Evolutionary conservation across 2,888 invertebrate species (phyloP).

Genomic region (Catotricha subobsoleta): DNA sequence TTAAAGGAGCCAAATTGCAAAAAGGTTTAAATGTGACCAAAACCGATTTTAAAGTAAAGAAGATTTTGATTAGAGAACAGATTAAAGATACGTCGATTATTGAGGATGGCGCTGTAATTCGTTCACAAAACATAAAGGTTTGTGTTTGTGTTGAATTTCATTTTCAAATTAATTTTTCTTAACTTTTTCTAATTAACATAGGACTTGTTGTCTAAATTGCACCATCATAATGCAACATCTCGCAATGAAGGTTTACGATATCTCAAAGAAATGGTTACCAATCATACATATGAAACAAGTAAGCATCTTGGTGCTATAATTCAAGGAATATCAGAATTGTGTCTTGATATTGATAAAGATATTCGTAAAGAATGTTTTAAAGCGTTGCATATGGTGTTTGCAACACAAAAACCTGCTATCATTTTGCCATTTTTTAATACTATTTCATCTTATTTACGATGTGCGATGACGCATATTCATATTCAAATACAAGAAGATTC

Average conservation of each 20-base stretch:
- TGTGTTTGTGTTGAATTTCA: neutral
- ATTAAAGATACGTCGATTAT: slow-evolving; percentile 39
- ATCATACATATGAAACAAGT: slow-evolving; percentile 20
- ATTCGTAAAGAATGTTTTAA: slow-evolving; percentile 33
- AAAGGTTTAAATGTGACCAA: slow-evolving; percentile 82
- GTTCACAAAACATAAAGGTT: slow-evolving; percentile 48
- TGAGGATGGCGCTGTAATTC: slow-evolving; percentile 49
- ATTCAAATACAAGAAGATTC: slow-evolving; percentile 68
- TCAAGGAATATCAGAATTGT: slow-evolving; percentile 46
- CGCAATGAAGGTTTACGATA: slow-evolving; percentile 22
- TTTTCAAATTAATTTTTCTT: neutral
- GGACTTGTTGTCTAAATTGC: slow-evolving; percentile 31
- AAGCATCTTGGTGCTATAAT: slow-evolving; percentile 48
- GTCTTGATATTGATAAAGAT: slow-evolving; percentile 50
- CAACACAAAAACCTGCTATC: slow-evolving; percentile 22
- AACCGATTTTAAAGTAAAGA: slow-evolving; percentile 73
- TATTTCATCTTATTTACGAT: slow-evolving; percentile 60
- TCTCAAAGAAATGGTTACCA: slow-evolving; percentile 17
- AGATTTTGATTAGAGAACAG: slow-evolving; percentile 68
- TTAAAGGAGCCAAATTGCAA: slow-evolving; percentile 58
- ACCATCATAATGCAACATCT: slow-evolving; percentile 30
- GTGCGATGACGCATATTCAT: slow-evolving; percentile 82
- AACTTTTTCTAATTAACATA: slow-evolving; percentile 10
- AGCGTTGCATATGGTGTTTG: slow-evolving; percentile 26
- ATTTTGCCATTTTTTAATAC: slow-evolving; percentile 57